Percentiles rank a stretch among this genome's conserved stretches.
Conservation (phyloP, 2,113 vertebrate species). For the Haplotaxodon microlepis region DNA sequence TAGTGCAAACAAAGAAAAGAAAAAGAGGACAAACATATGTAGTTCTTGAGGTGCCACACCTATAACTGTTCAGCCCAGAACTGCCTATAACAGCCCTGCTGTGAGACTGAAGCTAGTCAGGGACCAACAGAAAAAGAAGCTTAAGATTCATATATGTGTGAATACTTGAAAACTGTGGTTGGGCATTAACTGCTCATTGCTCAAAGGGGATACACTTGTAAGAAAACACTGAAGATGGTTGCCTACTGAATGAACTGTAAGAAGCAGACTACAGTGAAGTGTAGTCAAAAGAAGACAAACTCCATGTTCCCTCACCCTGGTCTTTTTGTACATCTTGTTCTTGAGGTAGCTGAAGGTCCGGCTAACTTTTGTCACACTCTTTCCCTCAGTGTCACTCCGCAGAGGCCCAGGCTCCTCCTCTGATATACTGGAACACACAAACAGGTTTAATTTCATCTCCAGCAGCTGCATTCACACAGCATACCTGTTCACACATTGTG, state of each 20-base stretch:
- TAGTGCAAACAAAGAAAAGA: not conserved
- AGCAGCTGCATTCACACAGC: not conserved
- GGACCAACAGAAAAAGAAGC: not conserved
- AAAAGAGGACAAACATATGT: not conserved
- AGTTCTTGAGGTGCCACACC: not conserved
- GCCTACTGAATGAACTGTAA: not conserved
- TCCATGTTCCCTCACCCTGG: conserved; percentile 72
- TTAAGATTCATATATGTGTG: not conserved
- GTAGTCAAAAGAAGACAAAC: not conserved
- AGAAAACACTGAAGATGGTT: not conserved
- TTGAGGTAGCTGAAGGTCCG: conserved; percentile 99
- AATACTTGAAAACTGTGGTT: not conserved
- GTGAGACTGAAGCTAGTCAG: not conserved
- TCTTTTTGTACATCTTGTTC: conserved; percentile 98
- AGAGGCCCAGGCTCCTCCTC: conserved; percentile 84
- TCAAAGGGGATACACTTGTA: not conserved
- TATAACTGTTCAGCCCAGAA: not conserved
- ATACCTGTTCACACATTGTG: not conserved
- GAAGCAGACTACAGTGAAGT: not conserved
- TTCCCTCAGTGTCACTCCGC: conserved; percentile 76
- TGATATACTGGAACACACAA: conserved; percentile 75
- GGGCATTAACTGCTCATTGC: not conserved
- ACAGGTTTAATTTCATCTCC: not conserved
- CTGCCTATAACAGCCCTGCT: not conserved
- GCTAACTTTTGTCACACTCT: conserved; percentile 87